Conservation (phyloP, 92 coral and sea anemone genomes). For the Micromussa lordhowensis region DNA sequence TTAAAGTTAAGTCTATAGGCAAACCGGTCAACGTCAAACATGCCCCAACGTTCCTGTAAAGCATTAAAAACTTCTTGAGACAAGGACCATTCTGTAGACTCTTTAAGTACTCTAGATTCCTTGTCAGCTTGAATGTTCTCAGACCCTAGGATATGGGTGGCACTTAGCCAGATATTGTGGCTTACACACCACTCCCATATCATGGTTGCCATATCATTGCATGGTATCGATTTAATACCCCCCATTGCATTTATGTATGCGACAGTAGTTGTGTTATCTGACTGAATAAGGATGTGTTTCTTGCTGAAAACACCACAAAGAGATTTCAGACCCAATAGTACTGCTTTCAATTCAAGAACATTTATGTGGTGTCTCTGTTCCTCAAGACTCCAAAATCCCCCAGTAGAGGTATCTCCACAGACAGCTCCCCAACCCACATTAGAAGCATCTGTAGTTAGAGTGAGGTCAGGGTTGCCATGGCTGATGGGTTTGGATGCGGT, state of each 20-base stretch:
- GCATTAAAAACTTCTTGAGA: neutral
- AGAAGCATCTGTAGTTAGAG: conserved; percentile 2
- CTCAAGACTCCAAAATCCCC: conserved; percentile 22
- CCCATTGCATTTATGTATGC: conserved; percentile 47
- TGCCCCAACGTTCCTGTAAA: conserved; percentile 8
- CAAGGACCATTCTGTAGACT: conserved; percentile 46
- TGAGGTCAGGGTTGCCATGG: conserved; percentile 24
- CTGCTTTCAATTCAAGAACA: conserved; percentile 34
- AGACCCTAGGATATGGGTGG: conserved; percentile 45
- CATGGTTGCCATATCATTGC: conserved; percentile 32
- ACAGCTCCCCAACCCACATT: conserved; percentile 54
- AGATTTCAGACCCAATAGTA: conserved; percentile 40
- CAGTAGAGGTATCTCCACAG: conserved; percentile 23
- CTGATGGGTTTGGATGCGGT: conserved; percentile 25
- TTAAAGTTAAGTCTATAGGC: conserved; percentile 27
- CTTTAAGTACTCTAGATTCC: conserved; percentile 17
- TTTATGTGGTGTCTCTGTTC: conserved; percentile 23
- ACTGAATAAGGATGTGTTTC: conserved; percentile 32
- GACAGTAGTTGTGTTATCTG: conserved; percentile 45
- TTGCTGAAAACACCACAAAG: conserved; percentile 3
- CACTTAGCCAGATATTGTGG: conserved; percentile 37
- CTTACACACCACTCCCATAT: conserved; percentile 40
- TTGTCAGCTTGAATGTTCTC: conserved; percentile 36
- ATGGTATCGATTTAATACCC: conserved; percentile 20
- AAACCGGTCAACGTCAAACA: conserved; percentile 20